phyloP scores from a whole-genome alignment of 2,888 invertebrate species.

The Apomyelois bistriatella region DNA sequence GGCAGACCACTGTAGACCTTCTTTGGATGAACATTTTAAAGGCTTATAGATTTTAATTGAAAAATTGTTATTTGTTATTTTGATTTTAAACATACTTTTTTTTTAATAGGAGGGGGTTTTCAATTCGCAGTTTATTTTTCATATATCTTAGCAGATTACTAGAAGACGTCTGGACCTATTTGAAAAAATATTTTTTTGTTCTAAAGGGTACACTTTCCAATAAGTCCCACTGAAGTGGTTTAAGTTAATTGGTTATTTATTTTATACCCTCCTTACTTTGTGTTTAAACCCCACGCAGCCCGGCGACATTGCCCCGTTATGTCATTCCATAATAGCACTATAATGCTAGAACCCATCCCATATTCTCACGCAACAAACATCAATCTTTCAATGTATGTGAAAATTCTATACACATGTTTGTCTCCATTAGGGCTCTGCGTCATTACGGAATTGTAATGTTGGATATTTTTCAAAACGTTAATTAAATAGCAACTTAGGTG shows the following conservation, averaged over 20 bases:
- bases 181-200: too few species aligned
- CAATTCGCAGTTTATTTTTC: too few species aligned
- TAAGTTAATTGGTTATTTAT: neutral
- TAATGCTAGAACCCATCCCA: conserved; percentile 51
- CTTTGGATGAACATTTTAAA: too few species aligned
- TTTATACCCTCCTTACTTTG: neutral
- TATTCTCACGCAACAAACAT: conserved; percentile 65
- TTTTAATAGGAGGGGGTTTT: too few species aligned
- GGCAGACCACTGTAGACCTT: too few species aligned
- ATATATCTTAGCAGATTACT: too few species aligned
- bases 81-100: too few species aligned
- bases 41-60: too few species aligned
- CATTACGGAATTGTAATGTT: conserved; percentile 10
- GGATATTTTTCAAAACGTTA: neutral
- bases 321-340: conserved; percentile 62
- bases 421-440: conserved; percentile 11
- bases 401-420: conserved; percentile 13
- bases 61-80: too few species aligned
- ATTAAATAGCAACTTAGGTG: neutral
- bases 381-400: conserved; percentile 41
- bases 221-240: too few species aligned
- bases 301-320: conserved; percentile 57
- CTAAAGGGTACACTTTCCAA: too few species aligned
- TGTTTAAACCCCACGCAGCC: conserved; percentile 27
- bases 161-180: too few species aligned